Evolutionary conservation across 2,888 invertebrate species (phyloP), one percentile per base, ranked within the genome.

Genomic region (Phania funesta): DNA sequence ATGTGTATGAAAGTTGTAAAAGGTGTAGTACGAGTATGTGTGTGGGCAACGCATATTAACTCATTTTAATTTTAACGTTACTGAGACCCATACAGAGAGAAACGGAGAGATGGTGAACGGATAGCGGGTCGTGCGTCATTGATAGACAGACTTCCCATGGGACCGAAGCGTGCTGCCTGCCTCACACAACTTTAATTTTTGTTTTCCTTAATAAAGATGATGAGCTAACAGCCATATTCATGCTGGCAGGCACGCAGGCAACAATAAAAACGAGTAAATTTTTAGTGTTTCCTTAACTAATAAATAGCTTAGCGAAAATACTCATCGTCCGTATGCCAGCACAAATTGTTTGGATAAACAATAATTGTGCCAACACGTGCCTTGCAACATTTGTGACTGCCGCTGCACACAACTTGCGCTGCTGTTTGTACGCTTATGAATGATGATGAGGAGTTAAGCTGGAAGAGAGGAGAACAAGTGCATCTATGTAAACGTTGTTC

Each of bases 281-380:
- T 76, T 70, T 74, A 77, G 80, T 84, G 82, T 84, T 84, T 83
- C 80, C 83, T 83, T 81, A 86, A 86, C 85, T 86, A 85, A 86
- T 85, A 84, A 86, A 84, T 83, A 84, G 83, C 78, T 78, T 73
- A 77, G 78, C 46, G 56, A 74, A 75, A 50, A 24, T 60, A 44
- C 29, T 50, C 32, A 32, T 41, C 29, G 22, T 65, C 48, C 74
- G 35, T 54, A 56, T 52, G 64, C 56, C 68, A 84, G 86, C 88
- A 87, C 89, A 89, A 89, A 89, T 89, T 88, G 87, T 89, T 89
- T 87, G 89, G 86, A 88, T 89, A 89, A 89, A 89, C 89, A 89
- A 88, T 87, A 88, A 88, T 88, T 89, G 89, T 84, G 84, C 85
- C 80, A 77, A 71, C 89, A 89, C 89, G 89, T 89, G 89, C 46